Conservation (phyloP, 2,888 invertebrate genomes). For the Spilosoma lubricipeda region DNA sequence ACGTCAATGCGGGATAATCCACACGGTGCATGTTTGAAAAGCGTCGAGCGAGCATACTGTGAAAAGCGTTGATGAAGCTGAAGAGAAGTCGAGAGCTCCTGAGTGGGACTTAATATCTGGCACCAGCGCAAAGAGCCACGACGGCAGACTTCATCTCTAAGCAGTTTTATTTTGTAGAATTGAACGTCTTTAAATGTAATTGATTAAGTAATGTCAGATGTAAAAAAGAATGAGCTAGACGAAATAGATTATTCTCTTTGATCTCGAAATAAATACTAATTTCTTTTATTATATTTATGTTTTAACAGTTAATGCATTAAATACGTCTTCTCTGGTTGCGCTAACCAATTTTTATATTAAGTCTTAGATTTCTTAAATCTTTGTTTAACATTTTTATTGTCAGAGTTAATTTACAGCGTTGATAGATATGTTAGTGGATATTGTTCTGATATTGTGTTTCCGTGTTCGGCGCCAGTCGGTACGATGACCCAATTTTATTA, state of each 20-base stretch:
- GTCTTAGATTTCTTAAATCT: constrained; percentile 31
- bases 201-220: constrained; percentile 42
- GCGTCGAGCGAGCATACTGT: constrained; percentile 49
- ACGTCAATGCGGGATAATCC: constrained; percentile 51
- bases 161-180: constrained; percentile 27
- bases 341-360: constrained; percentile 35
- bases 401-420: constrained; percentile 31
- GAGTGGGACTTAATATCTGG: constrained; percentile 46
- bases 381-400: constrained; percentile 37
- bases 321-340: constrained; percentile 30
- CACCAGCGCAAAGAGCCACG: constrained; percentile 31
- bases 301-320: constrained; percentile 41
- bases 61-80: constrained; percentile 61
- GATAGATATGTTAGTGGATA: constrained; percentile 37
- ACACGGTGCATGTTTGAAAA: constrained; percentile 53
- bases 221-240: constrained; percentile 37
- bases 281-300: constrained; percentile 17
- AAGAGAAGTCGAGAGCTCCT: constrained; percentile 48
- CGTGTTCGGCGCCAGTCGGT: constrained; percentile 41
- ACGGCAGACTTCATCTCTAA: constrained; percentile 23
- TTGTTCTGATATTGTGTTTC: constrained; percentile 34
- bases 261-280: constrained; percentile 14
- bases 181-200: constrained; percentile 36
- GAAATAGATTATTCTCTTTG: constrained; percentile 37
- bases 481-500: constrained; percentile 40